Percentiles rank a stretch among this genome's conserved stretches.
phyloP scores from a whole-genome alignment of 2,797 vertebrate species.

The Bovichtus diacanthus region DNA sequence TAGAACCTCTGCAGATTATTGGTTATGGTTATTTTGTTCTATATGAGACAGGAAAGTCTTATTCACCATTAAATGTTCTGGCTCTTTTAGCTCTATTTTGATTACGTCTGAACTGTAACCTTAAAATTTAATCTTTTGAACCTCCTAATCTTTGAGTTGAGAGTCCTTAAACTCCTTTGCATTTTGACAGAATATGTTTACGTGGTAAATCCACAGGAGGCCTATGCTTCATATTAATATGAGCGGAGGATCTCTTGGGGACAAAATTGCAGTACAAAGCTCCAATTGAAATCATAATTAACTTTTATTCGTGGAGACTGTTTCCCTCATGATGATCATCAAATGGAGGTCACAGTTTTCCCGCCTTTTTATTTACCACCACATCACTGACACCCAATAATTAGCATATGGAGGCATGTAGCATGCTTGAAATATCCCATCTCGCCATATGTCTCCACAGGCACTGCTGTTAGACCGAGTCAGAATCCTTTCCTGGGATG shows the following conservation, averaged over 20 bases:
- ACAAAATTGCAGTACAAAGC: background rate
- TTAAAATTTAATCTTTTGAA: conserved; percentile 8
- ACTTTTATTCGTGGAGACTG: background rate
- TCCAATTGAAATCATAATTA: background rate
- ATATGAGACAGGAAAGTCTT: background rate
- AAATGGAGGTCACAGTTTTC: conserved; percentile 27
- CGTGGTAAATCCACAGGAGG: background rate
- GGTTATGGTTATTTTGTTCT: background rate
- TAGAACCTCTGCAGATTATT: background rate
- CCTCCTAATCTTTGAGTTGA: background rate
- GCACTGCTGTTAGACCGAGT: conserved; percentile 24
- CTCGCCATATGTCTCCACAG: conserved; percentile 41
- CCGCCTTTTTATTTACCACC: conserved; percentile 15
- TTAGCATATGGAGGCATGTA: conserved; percentile 30
- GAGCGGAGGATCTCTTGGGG: background rate
- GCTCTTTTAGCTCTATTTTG: background rate
- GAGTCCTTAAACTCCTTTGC: background rate
- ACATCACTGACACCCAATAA: conserved; percentile 16
- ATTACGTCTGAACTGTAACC: background rate
- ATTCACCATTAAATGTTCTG: background rate
- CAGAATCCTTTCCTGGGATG: background rate
- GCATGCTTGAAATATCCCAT: conserved; percentile 35
- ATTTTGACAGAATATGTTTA: conserved; percentile 2
- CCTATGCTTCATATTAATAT: background rate
- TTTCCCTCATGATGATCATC: conserved; percentile 7